Percentiles rank a stretch among this genome's conserved stretches.
These are phyloP conservation scores for Puntigrus tetrazona DNA, from an alignment of 2,113 vertebrate genomes.

Conservation along the genomic window DNA sequence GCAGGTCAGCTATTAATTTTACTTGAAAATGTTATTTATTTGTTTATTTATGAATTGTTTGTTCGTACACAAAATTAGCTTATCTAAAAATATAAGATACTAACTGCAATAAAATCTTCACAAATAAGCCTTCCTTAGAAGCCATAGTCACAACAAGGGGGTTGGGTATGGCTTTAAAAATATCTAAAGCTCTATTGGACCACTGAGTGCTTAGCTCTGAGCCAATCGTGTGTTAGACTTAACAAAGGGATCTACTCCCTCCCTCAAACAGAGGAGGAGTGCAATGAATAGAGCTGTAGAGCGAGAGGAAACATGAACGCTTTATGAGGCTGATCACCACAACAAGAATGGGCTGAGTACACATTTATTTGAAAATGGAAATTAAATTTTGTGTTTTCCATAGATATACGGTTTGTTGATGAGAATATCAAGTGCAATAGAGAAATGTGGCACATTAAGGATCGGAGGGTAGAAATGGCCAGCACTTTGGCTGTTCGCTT, in stretches of 20 bases:
- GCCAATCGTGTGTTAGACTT: constrained; percentile 57
- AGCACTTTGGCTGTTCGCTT: constrained; percentile 57
- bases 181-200: constrained; percentile 52
- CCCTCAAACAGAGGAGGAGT: constrained; percentile 35
- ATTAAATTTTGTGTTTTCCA: too few species aligned
- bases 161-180: background rate
- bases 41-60: too few species aligned
- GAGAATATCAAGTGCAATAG: background rate
- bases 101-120: too few species aligned
- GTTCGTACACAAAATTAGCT: too few species aligned
- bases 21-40: too few species aligned
- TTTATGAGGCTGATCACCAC: constrained; percentile 59
- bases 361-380: background rate
- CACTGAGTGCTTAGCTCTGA: constrained; percentile 58
- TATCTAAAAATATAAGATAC: too few species aligned
- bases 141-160: background rate
- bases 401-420: too few species aligned
- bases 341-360: background rate
- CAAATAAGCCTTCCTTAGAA: background rate
- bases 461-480: constrained; percentile 64
- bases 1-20: too few species aligned
- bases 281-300: constrained; percentile 23
- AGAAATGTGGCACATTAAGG: constrained; percentile 67
- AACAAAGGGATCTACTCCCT: constrained; percentile 61
- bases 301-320: constrained; percentile 1